Evolutionary conservation across 2,113 vertebrate species (phyloP).

Genomic region (Pteronura brasiliensis): DNA sequence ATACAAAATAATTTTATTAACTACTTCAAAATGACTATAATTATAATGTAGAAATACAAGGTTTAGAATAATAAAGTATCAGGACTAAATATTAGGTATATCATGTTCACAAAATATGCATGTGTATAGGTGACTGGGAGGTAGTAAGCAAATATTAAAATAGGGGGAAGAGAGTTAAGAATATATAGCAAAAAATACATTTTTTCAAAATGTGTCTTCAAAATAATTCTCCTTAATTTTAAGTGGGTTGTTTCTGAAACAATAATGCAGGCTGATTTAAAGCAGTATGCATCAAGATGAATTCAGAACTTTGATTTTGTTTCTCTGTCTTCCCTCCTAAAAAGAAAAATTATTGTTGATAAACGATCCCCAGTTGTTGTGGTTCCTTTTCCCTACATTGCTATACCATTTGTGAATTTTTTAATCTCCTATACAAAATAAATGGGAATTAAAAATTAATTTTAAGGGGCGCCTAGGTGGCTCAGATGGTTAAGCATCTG

Average conservation of each 20-base stretch:
- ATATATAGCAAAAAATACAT: background rate
- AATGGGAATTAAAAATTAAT: background rate
- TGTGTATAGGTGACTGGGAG: background rate
- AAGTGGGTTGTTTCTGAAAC: background rate
- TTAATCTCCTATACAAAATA: background rate
- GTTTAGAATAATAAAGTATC: background rate
- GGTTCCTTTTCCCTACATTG: background rate
- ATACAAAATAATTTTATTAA: background rate
- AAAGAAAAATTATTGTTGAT: background rate
- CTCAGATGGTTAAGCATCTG: no score
- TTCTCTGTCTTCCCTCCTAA: background rate
- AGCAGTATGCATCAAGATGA: background rate
- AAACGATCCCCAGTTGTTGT: background rate
- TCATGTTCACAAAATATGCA: background rate
- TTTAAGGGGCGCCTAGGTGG: background rate
- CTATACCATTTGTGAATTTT: conserved; percentile 20
- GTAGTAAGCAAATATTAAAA: background rate
- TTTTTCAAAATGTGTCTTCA: background rate
- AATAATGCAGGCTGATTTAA: background rate
- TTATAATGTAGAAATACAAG: background rate
- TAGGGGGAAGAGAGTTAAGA: background rate
- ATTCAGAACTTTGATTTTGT: background rate
- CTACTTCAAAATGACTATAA: background rate
- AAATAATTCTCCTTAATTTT: conserved; percentile 23
- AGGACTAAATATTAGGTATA: background rate